Evolutionary conservation across 2,797 vertebrate genomes (phyloP).

Genomic region (Mastacembelus armatus): DNA sequence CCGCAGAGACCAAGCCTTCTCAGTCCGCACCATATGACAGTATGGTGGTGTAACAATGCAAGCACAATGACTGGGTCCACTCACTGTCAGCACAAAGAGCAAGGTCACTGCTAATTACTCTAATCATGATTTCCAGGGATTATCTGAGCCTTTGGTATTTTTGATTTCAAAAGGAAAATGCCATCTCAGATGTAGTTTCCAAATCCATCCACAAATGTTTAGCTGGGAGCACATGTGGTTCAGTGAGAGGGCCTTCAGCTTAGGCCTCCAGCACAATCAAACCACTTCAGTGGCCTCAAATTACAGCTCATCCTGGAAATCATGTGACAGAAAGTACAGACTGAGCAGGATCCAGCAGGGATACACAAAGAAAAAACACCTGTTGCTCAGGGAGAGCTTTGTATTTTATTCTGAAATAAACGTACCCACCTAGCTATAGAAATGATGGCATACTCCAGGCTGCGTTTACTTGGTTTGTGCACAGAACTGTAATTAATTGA

Average conservation of each 20-base stretch:
- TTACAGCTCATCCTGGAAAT: slow-evolving; percentile 35
- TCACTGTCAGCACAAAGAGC: slow-evolving; percentile 16
- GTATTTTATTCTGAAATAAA: no score
- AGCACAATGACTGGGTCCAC: slow-evolving; percentile 37
- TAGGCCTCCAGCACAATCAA: slow-evolving; percentile 40
- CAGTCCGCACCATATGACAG: slow-evolving; percentile 31
- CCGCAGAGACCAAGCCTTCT: background rate
- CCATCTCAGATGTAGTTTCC: slow-evolving; percentile 48
- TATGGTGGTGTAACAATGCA: slow-evolving; percentile 33
- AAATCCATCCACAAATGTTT: slow-evolving; percentile 57
- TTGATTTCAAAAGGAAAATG: slow-evolving; percentile 43
- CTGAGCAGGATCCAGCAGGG: slow-evolving; percentile 4
- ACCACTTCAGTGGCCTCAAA: slow-evolving; percentile 33
- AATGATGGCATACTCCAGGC: slow-evolving; percentile 1
- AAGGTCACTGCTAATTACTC: slow-evolving; percentile 55
- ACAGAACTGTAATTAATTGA: slow-evolving; percentile 19
- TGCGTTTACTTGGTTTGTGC: background rate
- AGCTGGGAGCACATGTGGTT: slow-evolving; percentile 50
- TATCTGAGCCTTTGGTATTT: slow-evolving; percentile 47
- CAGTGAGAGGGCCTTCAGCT: slow-evolving; percentile 29
- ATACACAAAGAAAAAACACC: slow-evolving; percentile 36
- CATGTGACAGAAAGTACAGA: slow-evolving; percentile 31
- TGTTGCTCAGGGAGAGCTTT: slow-evolving; percentile 28
- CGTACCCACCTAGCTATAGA: background rate
- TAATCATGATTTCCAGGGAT: slow-evolving; percentile 49